These are phyloP conservation scores for Lasiurus cinereus DNA, from an alignment of 2,113 vertebrate species.

Conservation along the genomic window DNA sequence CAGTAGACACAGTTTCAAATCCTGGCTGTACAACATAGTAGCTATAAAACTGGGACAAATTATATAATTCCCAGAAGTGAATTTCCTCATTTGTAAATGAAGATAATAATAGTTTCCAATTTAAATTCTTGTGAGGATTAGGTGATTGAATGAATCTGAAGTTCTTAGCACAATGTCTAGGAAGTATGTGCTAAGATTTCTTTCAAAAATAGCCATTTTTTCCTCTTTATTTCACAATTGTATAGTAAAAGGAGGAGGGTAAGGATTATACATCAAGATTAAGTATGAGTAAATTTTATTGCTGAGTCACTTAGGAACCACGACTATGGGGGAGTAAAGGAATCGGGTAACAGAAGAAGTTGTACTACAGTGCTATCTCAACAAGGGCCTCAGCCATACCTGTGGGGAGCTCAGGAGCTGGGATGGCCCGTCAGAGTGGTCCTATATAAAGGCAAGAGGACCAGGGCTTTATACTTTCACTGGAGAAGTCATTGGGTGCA, in stretches of 20 bases:
- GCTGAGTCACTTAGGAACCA: not conserved
- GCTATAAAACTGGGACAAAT: not conserved
- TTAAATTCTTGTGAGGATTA: not conserved
- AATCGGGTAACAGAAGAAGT: not conserved
- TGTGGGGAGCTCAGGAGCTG: not conserved
- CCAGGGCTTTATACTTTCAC: not conserved
- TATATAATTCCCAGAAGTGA: not conserved
- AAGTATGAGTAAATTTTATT: not conserved
- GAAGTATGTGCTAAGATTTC: not conserved
- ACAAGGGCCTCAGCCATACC: not conserved
- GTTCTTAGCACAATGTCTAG: not conserved
- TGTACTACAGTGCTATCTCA: not conserved
- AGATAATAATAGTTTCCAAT: not conserved
- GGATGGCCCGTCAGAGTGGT: not conserved
- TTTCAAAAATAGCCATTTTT: conserved; percentile 18
- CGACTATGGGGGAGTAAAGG: not conserved
- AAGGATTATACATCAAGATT: not conserved
- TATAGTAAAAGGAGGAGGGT: not conserved
- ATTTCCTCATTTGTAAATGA: conserved; percentile 5
- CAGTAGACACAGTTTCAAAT: not conserved
- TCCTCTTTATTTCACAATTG: not conserved
- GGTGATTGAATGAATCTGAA: not conserved
- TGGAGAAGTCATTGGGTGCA: not conserved
- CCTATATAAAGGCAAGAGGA: not conserved
- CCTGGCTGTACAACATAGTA: not conserved